Evolutionary conservation across 2,113 vertebrate species (phyloP), one percentile per base, ranked within the genome.

Genomic region (Heterochromis multidens): DNA sequence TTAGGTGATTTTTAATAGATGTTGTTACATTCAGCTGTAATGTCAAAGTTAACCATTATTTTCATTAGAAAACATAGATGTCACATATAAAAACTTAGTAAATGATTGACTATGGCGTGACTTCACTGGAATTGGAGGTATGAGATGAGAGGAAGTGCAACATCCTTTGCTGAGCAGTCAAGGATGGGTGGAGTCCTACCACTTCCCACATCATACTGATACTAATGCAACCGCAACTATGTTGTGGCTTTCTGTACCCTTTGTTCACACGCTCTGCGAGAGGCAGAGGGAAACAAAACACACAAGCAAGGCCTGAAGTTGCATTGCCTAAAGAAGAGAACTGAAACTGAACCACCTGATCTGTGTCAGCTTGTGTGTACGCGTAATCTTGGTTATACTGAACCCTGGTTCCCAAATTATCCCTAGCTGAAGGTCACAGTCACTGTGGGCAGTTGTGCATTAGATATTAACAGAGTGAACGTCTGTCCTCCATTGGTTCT

Each of bases 101-200:
- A 43, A 21, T 5, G 3, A 25, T 40, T 40, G 14, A 7, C 2
- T 23, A 4, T 3, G 16, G 3, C 1, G 33, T 19, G 40, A 6
- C 2, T 10, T 67, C 12, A 12, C 6, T 61, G 29, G 19, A 62
- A 62, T 7, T 17, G 1, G n/a, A 84, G 40, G 37, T 77, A 78
- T 33, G 37, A 74, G 27, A 82, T 19, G 25, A 84, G 72, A 80
- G 91, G 93, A 93, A 92, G 91, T 90, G 52, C 4, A 12, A 85
- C 89, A 72, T 92, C 89, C 89, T 81, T 80, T 10, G 17, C 78
- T 72, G 72, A 79, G 80, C 37, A 40, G 46, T 40, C 4, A 27
- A 91, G 89, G 76, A 90, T 57, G 91, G 91, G 93, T 90, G 94
- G 87, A 77, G 89, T 79, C 59, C n/a, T 3, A 86, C 76, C 85